These are phyloP conservation scores for Pangasius sanitwongsei DNA, from an alignment of 2,797 vertebrate species.

Conservation along the genomic window DNA sequence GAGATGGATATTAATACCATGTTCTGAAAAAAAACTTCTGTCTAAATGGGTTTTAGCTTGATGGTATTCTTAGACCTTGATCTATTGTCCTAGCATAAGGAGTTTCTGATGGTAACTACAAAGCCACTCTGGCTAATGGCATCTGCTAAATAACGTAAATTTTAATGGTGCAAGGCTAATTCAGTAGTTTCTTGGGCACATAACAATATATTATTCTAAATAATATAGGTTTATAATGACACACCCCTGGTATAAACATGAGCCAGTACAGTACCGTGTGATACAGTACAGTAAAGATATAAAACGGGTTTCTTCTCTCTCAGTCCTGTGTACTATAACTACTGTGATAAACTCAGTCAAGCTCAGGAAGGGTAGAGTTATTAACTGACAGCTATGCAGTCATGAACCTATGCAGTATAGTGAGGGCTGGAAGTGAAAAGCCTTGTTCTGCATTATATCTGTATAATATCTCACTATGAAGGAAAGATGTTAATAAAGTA, in stretches of 20 bases:
- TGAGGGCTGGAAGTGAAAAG: not conserved
- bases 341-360: not conserved
- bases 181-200: not conserved
- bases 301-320: conserved; percentile 3
- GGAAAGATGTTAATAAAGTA: not conserved
- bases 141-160: not conserved
- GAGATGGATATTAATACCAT: not conserved
- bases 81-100: not conserved
- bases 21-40: not conserved
- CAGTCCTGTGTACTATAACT: not conserved
- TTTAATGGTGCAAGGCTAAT: not conserved
- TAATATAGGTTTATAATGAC: not conserved
- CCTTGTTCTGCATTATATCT: not conserved
- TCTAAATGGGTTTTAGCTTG: not conserved
- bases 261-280: not conserved
- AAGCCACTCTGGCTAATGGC: not conserved
- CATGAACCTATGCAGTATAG: not conserved
- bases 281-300: not conserved
- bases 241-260: not conserved
- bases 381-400: not conserved
- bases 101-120: not conserved
- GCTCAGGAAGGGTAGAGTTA: conserved; percentile 8
- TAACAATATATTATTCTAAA: not conserved
- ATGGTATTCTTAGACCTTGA: not conserved
- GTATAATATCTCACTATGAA: no score